Evolutionary conservation across 2,113 vertebrate species (phyloP), one percentile per base, ranked within the genome.

Genomic region (Salvelinus namaycush): DNA sequence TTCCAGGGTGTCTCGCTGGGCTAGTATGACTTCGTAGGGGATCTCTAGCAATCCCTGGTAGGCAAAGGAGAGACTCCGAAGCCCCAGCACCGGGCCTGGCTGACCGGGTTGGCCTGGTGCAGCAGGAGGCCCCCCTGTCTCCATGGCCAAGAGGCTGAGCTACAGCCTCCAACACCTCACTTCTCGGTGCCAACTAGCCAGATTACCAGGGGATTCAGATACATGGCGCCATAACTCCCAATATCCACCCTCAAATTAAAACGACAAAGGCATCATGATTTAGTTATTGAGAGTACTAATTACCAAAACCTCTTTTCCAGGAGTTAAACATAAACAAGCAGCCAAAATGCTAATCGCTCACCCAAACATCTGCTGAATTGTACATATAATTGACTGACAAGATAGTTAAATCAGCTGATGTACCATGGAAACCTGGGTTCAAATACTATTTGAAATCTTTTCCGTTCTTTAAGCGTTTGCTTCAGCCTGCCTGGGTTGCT

Each of bases 1-100:
- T 86, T 94, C 89, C 70, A 94, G 88, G 1, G 80, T 86, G 39
- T 89, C 81, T 0, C 65, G 84, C 74, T 92, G 90, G 0, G 81
- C 69, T 1, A 93, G 79, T 8, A 94, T 94, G 72, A 24, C 3
- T 4, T 91, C 86, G 65, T 93, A 93, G 2, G 93, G 93, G 67
- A 94, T 91, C 74, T 94, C 92, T 14, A 84, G 76, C 8, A 94
- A 89, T 74, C 78, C 67, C 81, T 92, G 91, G 82, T 94, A 88
- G 2, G 93, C 93, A 57, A 94, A 92, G 1, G 93, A 94, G 13
- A 94, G 88, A 76, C 89, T 87, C 44, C 86, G 88, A 49, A 89
- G 85, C 1, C 73, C 76, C 0, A 84, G 22, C n/a, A 79, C 74
- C 3, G 70, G 73, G 26, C 60, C 24, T 2, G 79, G 54, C 24